Percentiles rank a stretch among this genome's conserved stretches.
These are phyloP conservation scores for Phocoena phocoena DNA, from an alignment of 2,113 vertebrate genomes.

Conservation along the genomic window DNA sequence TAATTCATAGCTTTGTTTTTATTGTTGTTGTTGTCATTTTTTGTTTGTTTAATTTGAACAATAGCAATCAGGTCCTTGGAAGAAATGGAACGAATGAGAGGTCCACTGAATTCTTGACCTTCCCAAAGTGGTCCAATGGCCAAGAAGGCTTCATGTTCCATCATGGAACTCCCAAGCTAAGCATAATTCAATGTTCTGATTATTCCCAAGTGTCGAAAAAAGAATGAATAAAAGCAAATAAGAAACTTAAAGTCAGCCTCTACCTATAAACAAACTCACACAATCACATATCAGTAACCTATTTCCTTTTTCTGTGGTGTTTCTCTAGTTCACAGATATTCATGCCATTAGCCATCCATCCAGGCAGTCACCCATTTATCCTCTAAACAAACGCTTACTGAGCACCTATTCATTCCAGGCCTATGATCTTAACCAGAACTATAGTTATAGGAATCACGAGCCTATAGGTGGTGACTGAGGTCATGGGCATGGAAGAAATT, in stretches of 20 bases:
- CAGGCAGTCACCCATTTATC: not conserved
- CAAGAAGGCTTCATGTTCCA: not conserved
- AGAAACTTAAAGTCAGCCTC: not conserved
- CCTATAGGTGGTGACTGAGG: not conserved
- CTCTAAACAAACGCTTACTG: not conserved
- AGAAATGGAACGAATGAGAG: not conserved
- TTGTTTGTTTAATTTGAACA: not conserved
- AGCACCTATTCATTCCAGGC: not conserved
- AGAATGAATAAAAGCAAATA: not conserved
- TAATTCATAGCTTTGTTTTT: not conserved
- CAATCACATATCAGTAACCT: not conserved
- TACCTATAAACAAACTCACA: not conserved
- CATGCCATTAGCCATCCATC: not conserved
- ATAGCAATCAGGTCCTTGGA: not conserved
- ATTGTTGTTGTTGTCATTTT: not conserved
- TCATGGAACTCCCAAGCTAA: not conserved
- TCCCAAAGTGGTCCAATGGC: not conserved
- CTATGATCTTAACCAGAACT: not conserved
- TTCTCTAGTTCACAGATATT: not conserved
- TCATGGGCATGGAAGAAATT: not conserved
- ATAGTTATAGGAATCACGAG: not conserved
- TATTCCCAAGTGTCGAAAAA: not conserved
- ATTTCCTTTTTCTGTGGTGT: not conserved
- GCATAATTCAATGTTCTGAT: not conserved
- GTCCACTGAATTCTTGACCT: not conserved